Conservation (phyloP, 2,113 vertebrate species). For the Calyptomena viridis region DNA sequence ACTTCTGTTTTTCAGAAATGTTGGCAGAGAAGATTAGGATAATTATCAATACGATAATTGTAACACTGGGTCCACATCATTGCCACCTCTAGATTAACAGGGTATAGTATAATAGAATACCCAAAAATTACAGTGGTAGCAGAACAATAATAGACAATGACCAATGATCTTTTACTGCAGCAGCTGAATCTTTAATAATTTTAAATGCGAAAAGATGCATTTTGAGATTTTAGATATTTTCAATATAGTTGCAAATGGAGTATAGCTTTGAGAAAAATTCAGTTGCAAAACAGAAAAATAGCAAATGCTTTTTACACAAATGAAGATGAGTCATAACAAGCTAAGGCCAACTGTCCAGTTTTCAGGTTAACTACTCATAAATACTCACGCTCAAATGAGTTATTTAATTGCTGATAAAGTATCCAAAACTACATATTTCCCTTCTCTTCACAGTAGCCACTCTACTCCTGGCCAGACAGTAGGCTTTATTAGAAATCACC, state of each 20-base stretch:
- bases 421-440: not conserved
- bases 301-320: not conserved
- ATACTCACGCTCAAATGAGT: too few species aligned
- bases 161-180: not conserved
- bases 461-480: not conserved
- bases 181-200: not conserved
- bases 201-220: not conserved
- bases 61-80: not conserved
- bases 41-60: not conserved
- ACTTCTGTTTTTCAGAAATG: not conserved
- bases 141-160: not conserved
- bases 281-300: not conserved
- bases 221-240: not conserved
- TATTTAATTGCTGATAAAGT: slow-evolving; percentile 4
- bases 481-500: not conserved
- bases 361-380: not conserved
- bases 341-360: not conserved
- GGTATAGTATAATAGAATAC: not conserved
- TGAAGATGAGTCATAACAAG: not conserved
- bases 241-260: not conserved
- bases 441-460: not conserved
- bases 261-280: not conserved
- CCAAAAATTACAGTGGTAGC: not conserved
- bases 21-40: not conserved
- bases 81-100: not conserved